A percentile compares a stretch with the other conserved stretches of the same genome.
Conservation (phyloP, 1,140 invertebrate species). For the Bombus ignitus region DNA sequence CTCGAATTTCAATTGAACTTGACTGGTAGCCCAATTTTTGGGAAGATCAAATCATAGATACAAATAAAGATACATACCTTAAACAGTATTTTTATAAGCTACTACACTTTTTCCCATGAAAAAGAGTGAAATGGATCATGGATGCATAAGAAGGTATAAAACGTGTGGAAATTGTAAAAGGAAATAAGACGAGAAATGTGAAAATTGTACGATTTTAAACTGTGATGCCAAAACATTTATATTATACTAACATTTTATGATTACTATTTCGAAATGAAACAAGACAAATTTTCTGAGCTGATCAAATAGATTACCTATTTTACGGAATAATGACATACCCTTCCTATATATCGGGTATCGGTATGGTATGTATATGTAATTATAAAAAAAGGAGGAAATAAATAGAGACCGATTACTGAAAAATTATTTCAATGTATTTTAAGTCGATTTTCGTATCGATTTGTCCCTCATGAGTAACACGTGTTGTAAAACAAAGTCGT, state of each 20-base stretch:
- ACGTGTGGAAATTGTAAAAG: conserved; percentile 19
- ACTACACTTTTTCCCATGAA: conserved; percentile 56
- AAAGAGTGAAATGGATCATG: conserved; percentile 1
- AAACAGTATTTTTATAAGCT: conserved; percentile 80
- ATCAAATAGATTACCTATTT: conserved; percentile 71
- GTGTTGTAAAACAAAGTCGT: conserved; percentile 58
- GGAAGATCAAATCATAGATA: conserved; percentile 33
- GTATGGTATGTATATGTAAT: conserved; percentile 71
- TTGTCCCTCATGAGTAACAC: conserved; percentile 55
- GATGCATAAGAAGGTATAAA: conserved; percentile 5
- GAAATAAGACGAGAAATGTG: background rate
- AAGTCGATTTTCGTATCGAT: conserved; percentile 52
- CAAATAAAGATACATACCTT: conserved; percentile 60
- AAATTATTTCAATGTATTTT: conserved; percentile 63
- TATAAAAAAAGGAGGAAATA: conserved; percentile 65
- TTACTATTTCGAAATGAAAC: conserved; percentile 58
- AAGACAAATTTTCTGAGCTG: conserved; percentile 58
- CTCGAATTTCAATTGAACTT: conserved; percentile 55
- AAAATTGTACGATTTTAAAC: conserved; percentile 76
- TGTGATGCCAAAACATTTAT: conserved; percentile 80
- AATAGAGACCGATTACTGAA: conserved; percentile 71
- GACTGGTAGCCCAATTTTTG: conserved; percentile 42
- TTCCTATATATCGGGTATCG: conserved; percentile 66
- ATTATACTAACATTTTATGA: conserved; percentile 70
- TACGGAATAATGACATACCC: conserved; percentile 74